Conservation (phyloP, 2,113 vertebrate genomes). For the Daboia siamensis region DNA sequence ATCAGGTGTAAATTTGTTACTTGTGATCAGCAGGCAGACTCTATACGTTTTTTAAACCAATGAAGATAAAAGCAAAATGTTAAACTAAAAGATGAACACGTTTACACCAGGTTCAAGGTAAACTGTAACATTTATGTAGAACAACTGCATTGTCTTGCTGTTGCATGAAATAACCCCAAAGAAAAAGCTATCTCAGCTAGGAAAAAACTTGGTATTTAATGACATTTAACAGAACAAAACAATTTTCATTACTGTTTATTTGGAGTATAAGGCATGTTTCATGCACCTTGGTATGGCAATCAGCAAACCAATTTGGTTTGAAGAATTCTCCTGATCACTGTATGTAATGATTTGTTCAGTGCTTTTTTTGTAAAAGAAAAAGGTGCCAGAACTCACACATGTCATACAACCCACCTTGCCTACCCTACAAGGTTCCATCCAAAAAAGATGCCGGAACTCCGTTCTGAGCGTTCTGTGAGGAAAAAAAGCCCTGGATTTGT, state of each 20-base stretch:
- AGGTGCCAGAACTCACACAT: no score
- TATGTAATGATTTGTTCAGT: not conserved
- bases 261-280: conserved; percentile 8
- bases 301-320: not conserved
- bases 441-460: no score
- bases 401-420: no score
- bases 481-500: not conserved
- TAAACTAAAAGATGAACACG: conserved; percentile 52
- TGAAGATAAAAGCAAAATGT: conserved; percentile 36
- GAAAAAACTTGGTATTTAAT: conserved; percentile 14
- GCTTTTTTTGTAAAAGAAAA: no score
- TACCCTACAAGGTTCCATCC: no score
- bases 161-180: conserved; percentile 45
- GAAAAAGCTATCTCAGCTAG: conserved; percentile 17
- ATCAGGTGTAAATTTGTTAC: conserved; percentile 57
- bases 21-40: conserved; percentile 63
- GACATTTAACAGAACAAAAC: conserved; percentile 17
- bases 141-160: conserved; percentile 51
- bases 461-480: no score
- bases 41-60: conserved; percentile 56
- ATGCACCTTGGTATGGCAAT: conserved; percentile 15
- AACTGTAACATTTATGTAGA: conserved; percentile 40
- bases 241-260: conserved; percentile 2
- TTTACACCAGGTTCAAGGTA: conserved; percentile 18
- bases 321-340: not conserved